Base-by-base conservation (phyloP, 2,797 vertebrate genomes). In the Loris lydekkerianus region DNA sequence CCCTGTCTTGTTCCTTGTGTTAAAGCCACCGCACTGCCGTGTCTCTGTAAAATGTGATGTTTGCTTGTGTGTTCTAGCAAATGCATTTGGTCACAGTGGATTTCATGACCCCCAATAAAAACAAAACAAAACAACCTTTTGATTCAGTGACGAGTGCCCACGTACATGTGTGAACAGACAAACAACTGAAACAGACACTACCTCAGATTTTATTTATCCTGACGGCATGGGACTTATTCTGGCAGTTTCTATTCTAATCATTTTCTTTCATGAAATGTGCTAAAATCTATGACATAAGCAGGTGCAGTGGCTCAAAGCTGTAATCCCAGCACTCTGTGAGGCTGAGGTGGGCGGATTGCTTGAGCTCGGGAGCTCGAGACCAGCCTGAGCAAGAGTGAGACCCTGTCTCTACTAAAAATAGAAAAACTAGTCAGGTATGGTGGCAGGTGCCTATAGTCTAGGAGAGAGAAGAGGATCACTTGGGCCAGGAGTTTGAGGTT, bases 101-200 rank as follows among this genome's bases (percentile, higher is more conserved):
- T 87, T 82, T 61, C 17, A 13, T 20, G 43, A 82, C 61, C 67
- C 21, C n/a, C 13, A 4, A 21, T 15, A 40, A 34, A 25, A 46
- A 27, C 37, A 75, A 56, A 65, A 31, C 20, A 17, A 29, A 69
- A 69, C 21, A 29, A 31, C 27, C 58, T 63, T 40, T 86, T 20
- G 15, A 58, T 37, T 70, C 77, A n/a, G 14, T n/a, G 40, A 29
- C 4, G 0, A 18, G 23, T 23, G 40, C 21, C 20, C 18, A 9
- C 1, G 10, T 1, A 18, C 1, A 0, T 43, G 46, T 3, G 10
- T 18, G 15, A 78, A 67, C 21, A 43, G 31, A 18, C 0, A 0
- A 11, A 14, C 1, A 15, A 10, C 3, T 4, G 46, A 61, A 67
- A 27, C 25, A 29, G 58, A 78, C 3, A 0, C 27, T 3, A 1